Base-by-base conservation (phyloP, 2,888 invertebrate species). In the Neoascia interrupta region DNA sequence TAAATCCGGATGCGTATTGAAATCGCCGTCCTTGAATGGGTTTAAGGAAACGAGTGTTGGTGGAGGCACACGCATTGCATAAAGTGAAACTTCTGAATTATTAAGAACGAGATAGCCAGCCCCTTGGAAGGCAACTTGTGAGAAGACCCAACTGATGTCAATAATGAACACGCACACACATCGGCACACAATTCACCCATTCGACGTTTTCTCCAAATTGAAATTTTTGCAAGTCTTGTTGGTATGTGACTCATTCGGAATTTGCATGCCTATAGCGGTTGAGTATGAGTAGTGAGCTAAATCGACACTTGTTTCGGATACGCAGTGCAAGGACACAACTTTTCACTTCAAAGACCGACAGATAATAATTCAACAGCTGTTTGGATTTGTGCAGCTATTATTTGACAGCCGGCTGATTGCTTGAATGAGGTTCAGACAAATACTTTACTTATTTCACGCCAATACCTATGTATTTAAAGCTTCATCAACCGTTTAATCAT, bases 171-270 rank as follows among this genome's bases (percentile, higher is more conserved):
- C n/a, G n/a, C n/a, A n/a, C n/a, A n/a, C n/a, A n/a, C n/a, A n/a
- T n/a, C n/a, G n/a, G n/a, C n/a, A n/a, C n/a, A n/a, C n/a, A n/a
- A n/a, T n/a, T n/a, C n/a, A n/a, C n/a, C n/a, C n/a, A n/a, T n/a
- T 54, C 36, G n/a, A 2, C 21, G 26, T 47, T 69, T 69, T 61
- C 69, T 54, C 26, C 61, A 69, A 53, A 60, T 28, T 49, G 49
- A 8, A 69, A 61, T 41, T 54, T 15, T n/a, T n/a, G 47, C 28
- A 34, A 39, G 13, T 66, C 49, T 31, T 21, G n/a, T 26, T 28
- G 15, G n/a, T 11, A 6, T 21, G 41, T 75, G 70, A 75, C 41
- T 75, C 75, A 75, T 63, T 26, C 51, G 1, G 0, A 49, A 56
- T 23, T 51, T 15, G 45, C 36, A 60, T 41, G 18, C n/a, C 23